Evolutionary conservation across 2,113 vertebrate genomes (phyloP), one percentile per base, ranked within the genome.

Genomic region (Otis tarda): DNA sequence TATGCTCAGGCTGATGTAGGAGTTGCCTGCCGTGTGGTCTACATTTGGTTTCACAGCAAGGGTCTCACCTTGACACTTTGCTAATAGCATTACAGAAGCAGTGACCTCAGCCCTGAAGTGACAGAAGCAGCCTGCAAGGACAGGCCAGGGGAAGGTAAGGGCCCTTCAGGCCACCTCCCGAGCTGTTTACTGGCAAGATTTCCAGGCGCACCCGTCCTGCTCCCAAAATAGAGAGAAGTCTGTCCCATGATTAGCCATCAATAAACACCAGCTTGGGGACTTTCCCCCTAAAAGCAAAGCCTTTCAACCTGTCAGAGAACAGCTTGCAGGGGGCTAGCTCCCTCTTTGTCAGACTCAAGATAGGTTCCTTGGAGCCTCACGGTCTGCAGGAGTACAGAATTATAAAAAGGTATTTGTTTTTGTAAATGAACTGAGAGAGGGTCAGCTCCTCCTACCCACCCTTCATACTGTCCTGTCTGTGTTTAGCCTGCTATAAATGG

Each of bases 121-220:
- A 70, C 63, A 41, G 14, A 70, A 65, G 41, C 0, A 2, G 23
- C 47, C 22, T 0, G 1, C 18, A 64, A 91, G 39, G 57, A 60
- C 53, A 60, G 39, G 30, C 0, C 61, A 86, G 39, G 47, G 56
- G 52, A 60, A 64, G 45, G 56, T 4, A 50, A 68, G 35, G 27
- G 17, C 49, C 47, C 53, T 30, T 24, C 19, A 69, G 59, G n/a
- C 19, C 68, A 16, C 60, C 61, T 20, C 27, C 41, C 59, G 70
- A 84, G 65, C 64, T 84, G 37, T 47, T 74, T 19, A 15, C 41
- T 86, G 71, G 60, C 76, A 64, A 64, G 39, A 35, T 68, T 75
- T 80, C 60, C 89, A 94, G 41, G 52, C 24, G 23, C 21, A 30
- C 30, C 83, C n/a, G 31, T 61, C 59, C 80, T 86, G 18, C 53